Evolutionary conservation across 2,113 vertebrate genomes (phyloP), one percentile per base, ranked within the genome.

Genomic region (Orycteropus afer): DNA sequence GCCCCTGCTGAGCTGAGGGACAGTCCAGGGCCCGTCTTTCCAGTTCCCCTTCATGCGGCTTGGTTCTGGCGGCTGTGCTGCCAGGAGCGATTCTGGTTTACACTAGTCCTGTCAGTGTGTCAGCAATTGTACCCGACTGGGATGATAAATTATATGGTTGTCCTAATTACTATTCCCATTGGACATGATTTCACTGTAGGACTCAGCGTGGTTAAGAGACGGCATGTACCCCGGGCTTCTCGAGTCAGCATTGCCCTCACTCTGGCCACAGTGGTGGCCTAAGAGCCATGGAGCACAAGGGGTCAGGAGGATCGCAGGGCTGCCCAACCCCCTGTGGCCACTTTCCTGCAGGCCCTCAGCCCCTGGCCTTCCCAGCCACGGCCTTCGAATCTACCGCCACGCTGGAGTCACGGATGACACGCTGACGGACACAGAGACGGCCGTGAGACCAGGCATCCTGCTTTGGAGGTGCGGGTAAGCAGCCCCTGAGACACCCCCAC

Each of bases 401-500:
- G 61, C 32, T 13, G 20, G 32, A 2, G 25, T 7, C 42, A 10
- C 1, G 25, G 18, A 5, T 1, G 3, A 18, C 8, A 2, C 6
- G 12, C 7, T 0, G 2, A 6, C 1, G 12, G 53, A 10, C 5
- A 0, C 71, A 40, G 53, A 20, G 18, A n/a, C n/a, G 13, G 9
- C 37, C 6, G 3, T 1, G 42, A 27, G 22, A 5, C 7, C 32
- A 4, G 7, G 3, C 7, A 42, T 2, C 42, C 17, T 23, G 3
- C 13, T 15, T n/a, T n/a, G 2, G 20, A 14, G 25, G 22, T 1
- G 1, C 11, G 0, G 0, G 0, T 1, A 17, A 32, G 3, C 14
- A 51, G n/a, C 15, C 42, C 27, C 34, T 14, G 12, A 4, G 13
- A 15, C 51, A 18, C 6, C n/a, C 5, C n/a, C 74, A 13, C 20